Percentiles rank a stretch among this genome's conserved stretches.
These are phyloP conservation scores for Carcharodon carcharias DNA, from an alignment of 2,797 vertebrate species.

Conservation along the genomic window DNA sequence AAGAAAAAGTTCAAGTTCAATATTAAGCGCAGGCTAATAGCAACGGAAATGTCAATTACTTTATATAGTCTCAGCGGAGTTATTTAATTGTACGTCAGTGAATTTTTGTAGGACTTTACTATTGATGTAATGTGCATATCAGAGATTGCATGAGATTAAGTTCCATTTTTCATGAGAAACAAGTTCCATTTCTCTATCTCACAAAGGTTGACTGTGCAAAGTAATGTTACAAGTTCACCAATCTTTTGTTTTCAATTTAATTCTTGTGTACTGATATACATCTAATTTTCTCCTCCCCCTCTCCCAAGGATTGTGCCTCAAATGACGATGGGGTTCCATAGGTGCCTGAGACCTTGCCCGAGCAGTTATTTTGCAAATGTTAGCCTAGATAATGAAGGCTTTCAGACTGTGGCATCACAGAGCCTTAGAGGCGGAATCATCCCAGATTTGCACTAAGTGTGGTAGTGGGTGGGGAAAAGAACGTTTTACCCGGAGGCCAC, in stretches of 20 bases:
- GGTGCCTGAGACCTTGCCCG: background rate
- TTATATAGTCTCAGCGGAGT: background rate
- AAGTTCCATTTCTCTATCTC: background rate
- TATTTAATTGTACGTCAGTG: background rate
- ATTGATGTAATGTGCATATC: slow-evolving; percentile 25
- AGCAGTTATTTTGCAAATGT: background rate
- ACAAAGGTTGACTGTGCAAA: background rate
- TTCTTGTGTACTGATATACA: no score
- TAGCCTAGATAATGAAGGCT: background rate
- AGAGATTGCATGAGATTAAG: background rate
- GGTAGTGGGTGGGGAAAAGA: no score
- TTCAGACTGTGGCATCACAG: background rate
- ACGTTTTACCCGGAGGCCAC: no score
- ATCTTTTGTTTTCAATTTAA: background rate
- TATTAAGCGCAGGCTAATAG: background rate
- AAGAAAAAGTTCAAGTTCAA: background rate
- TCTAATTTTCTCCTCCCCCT: background rate
- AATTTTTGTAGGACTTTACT: background rate
- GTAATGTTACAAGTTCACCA: background rate
- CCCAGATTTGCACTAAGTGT: no score
- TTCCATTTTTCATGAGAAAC: slow-evolving; percentile 5
- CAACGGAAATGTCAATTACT: background rate
- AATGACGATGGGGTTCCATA: background rate
- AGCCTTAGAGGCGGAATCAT: background rate
- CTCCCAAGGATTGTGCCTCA: background rate